Evolutionary conservation across 2,113 vertebrate genomes (phyloP).

Genomic region (Vicugna pacos): DNA sequence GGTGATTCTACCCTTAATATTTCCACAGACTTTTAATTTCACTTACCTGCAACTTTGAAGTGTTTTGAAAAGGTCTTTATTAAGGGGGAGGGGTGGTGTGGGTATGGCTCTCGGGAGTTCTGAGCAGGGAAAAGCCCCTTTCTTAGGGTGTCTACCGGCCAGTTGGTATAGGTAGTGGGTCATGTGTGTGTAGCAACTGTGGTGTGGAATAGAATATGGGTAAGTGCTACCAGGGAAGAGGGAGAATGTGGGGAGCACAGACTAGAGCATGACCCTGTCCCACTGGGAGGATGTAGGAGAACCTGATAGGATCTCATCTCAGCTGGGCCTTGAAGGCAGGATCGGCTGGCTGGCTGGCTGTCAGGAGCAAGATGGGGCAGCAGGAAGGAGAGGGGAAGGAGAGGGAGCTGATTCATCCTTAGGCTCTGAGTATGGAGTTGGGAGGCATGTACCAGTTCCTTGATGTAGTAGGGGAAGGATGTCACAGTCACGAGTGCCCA

Average conservation of each 20-base stretch:
- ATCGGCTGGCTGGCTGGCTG: not conserved
- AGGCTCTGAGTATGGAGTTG: not conserved
- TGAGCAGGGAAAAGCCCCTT: not conserved
- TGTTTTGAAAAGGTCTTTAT: constrained; percentile 46
- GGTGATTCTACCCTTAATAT: not conserved
- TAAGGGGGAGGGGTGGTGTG: not conserved
- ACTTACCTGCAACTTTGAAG: not conserved
- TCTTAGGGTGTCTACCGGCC: not conserved
- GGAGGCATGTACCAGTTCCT: not conserved
- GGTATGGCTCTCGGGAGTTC: not conserved
- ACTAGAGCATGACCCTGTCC: not conserved
- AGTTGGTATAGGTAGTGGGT: not conserved
- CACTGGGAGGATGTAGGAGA: not conserved
- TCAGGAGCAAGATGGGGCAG: not conserved
- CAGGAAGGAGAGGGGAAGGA: not conserved
- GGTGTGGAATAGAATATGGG: not conserved
- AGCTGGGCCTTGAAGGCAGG: not conserved
- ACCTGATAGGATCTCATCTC: not conserved
- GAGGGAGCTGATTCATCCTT: not conserved
- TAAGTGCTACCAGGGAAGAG: not conserved
- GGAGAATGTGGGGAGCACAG: not conserved
- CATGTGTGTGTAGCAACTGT: not conserved
- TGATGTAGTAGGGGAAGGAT: not conserved
- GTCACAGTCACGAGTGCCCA: no score
- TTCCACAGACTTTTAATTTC: not conserved